phyloP scores from a whole-genome alignment of 2,888 invertebrate species.

The Drosophila formosana region DNA sequence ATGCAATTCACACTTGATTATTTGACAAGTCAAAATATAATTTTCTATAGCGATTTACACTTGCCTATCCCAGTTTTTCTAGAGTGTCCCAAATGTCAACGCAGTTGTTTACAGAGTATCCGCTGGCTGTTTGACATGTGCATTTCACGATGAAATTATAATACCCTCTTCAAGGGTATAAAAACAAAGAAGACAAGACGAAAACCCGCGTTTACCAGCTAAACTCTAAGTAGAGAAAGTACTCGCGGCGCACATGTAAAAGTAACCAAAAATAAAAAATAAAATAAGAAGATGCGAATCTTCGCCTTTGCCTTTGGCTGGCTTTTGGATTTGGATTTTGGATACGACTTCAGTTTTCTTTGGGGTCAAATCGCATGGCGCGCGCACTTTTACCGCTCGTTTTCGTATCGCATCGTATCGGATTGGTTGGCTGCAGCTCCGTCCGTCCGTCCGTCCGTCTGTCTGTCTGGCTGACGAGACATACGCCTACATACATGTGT shows the following conservation, averaged over 20 bases:
- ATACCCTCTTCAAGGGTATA: conserved; percentile 41
- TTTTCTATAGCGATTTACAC: background rate
- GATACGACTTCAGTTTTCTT: conserved; percentile 66
- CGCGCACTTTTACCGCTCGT: conserved; percentile 74
- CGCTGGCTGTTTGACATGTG: conserved; percentile 6
- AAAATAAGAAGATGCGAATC: conserved; percentile 70
- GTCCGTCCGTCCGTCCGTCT: background rate
- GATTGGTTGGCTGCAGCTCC: conserved; percentile 21
- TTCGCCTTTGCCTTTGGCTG: conserved; percentile 61
- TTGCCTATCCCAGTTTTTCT: background rate
- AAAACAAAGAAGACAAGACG: conserved; percentile 33
- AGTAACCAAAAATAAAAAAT: conserved; percentile 60
- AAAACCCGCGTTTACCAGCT: conserved; percentile 65
- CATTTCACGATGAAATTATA: conserved; percentile 1
- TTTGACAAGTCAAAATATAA: background rate
- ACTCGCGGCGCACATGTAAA: conserved; percentile 74
- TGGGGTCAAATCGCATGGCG: conserved; percentile 70
- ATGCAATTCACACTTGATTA: background rate
- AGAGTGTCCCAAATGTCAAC: background rate
- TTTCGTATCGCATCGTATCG: conserved; percentile 40
- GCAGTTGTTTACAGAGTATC: conserved; percentile 7
- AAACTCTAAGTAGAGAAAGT: conserved; percentile 80
- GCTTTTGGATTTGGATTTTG: conserved; percentile 61
- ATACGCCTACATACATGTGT: conserved; percentile 49
- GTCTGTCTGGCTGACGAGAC: conserved; percentile 4